These are phyloP conservation scores for Cynopterus sphinx DNA, from an alignment of 2,797 vertebrate genomes.

Conservation along the genomic window DNA sequence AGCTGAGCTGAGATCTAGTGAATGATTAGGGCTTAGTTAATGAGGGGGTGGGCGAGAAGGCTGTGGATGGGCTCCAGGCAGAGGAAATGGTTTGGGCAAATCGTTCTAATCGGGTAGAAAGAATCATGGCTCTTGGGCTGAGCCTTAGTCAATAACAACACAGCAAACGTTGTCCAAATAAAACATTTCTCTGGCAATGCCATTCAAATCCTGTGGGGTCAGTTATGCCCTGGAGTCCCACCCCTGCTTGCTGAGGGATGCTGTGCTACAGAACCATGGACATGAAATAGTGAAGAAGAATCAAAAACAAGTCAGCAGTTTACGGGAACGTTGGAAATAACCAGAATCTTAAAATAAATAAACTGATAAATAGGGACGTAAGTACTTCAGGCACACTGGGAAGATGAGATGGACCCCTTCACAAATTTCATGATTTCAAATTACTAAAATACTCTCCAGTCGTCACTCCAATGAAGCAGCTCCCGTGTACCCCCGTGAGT, in stretches of 20 bases:
- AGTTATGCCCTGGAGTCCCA: not conserved
- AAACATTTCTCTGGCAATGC: not conserved
- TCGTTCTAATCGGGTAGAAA: not conserved
- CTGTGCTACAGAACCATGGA: not conserved
- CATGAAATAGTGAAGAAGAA: not conserved
- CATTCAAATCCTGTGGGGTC: no score
- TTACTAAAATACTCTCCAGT: not conserved
- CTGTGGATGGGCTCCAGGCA: not conserved
- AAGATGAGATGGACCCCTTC: not conserved
- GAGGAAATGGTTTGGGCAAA: not conserved
- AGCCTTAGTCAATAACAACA: not conserved
- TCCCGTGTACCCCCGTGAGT: no score
- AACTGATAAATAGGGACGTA: not conserved
- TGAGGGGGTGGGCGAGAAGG: fast-evolving
- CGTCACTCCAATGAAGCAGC: not conserved
- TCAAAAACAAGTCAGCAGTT: not conserved
- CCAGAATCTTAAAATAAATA: not conserved
- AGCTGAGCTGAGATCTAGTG: not conserved
- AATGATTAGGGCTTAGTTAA: not conserved
- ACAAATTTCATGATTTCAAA: not conserved
- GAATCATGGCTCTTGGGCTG: not conserved
- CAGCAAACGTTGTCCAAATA: not conserved
- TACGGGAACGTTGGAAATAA: not conserved
- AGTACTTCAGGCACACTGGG: not conserved
- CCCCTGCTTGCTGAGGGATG: not conserved